phyloP scores from a whole-genome alignment of 2,113 vertebrate species.

The Cavia aperea region DNA sequence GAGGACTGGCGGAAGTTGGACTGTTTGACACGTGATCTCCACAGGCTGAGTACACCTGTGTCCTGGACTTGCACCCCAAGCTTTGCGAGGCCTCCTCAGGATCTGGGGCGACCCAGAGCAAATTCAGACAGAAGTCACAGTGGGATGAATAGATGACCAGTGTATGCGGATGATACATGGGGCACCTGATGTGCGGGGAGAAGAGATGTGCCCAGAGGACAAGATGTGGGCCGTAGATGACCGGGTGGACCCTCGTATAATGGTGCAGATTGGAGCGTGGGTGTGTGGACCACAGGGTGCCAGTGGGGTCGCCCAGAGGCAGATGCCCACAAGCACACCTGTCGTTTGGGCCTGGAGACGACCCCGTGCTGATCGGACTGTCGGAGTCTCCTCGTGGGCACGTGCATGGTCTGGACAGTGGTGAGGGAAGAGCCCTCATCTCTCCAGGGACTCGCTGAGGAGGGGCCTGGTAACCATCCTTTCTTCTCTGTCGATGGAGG shows the following conservation, averaged over 20 bases:
- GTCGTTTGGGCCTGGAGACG: neutral
- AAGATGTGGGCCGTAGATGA: rapidly evolving
- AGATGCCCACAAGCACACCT: neutral
- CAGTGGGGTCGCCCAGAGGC: neutral
- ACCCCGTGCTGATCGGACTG: neutral
- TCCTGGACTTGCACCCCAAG: neutral
- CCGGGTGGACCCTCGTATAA: neutral
- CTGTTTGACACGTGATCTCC: no score
- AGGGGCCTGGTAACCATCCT: neutral
- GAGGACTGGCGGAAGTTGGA: neutral
- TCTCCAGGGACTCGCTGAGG: neutral
- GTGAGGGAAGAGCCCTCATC: neutral
- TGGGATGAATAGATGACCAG: neutral
- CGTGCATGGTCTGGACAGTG: neutral
- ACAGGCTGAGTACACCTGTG: neutral
- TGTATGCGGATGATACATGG: neutral
- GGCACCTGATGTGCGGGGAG: no score
- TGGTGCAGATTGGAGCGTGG: neutral
- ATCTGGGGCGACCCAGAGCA: neutral
- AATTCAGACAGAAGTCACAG: neutral
- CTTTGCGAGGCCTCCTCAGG: neutral
- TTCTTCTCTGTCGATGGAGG: neutral
- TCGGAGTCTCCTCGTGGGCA: neutral
- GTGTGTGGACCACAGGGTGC: neutral
- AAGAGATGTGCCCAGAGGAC: neutral